Percentiles rank a stretch among this genome's conserved stretches.
Conservation (phyloP, 1,140 invertebrate genomes). For the Listronotus oregonensis region DNA sequence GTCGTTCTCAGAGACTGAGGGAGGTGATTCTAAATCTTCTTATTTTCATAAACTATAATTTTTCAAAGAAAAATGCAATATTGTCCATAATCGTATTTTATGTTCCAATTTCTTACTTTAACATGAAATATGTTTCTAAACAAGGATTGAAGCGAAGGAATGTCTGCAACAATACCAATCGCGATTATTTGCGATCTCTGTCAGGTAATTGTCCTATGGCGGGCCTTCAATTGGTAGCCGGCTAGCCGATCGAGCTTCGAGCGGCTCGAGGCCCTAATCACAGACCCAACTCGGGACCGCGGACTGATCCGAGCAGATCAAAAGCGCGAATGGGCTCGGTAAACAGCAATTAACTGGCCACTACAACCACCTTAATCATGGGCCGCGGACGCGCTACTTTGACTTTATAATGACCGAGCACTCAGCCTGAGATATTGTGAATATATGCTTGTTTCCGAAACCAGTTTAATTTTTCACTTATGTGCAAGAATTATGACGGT, state of each 20-base stretch:
- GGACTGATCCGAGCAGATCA: conserved; percentile 53
- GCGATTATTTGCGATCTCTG: conserved; percentile 25
- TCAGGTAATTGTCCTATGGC: conserved; percentile 21
- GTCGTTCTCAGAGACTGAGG: too few species aligned
- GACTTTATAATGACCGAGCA: conserved; percentile 50
- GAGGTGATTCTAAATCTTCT: too few species aligned
- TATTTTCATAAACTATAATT: too few species aligned
- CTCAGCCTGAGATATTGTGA: conserved; percentile 26
- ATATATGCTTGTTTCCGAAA: conserved; percentile 10
- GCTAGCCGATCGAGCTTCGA: conserved; percentile 47
- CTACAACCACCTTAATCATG: conserved; percentile 55
- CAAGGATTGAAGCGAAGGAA: conserved; percentile 22
- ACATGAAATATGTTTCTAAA: conserved; percentile 26
- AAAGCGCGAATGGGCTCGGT: conserved; percentile 56
- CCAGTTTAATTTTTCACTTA: conserved; percentile 11
- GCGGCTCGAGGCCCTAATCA: conserved; percentile 50
- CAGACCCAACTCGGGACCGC: conserved; percentile 49
- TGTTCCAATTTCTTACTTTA: too few species aligned
- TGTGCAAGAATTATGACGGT: neutral
- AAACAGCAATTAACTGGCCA: conserved; percentile 57
- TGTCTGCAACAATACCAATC: conserved; percentile 28
- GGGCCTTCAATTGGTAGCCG: conserved; percentile 44
- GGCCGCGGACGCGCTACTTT: conserved; percentile 53
- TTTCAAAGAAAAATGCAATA: too few species aligned
- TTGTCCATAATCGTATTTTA: too few species aligned